Percentiles rank a stretch among this genome's conserved stretches.
These are phyloP conservation scores for Drosophila meridiana DNA, from an alignment of 2,888 invertebrate genomes.

Conservation along the genomic window DNA sequence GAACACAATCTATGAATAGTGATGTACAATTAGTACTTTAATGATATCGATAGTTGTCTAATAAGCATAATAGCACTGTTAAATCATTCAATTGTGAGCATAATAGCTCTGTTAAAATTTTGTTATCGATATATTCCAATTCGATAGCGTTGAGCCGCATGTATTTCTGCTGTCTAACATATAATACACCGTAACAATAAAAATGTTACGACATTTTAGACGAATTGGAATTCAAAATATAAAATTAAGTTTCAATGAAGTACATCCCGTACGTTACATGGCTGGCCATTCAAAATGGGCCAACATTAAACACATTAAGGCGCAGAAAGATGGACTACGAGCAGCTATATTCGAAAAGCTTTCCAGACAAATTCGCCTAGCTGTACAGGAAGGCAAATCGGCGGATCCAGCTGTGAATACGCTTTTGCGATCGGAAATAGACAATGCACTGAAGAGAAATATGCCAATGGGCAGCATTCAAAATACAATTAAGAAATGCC, in stretches of 20 bases:
- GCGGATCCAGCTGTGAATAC: conserved; percentile 87
- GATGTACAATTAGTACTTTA: background rate
- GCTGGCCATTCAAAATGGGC: conserved; percentile 93
- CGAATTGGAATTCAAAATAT: conserved; percentile 25
- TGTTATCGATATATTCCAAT: background rate
- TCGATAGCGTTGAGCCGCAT: background rate
- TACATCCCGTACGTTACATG: conserved; percentile 33
- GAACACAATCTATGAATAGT: background rate
- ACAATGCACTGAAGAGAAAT: conserved; percentile 87
- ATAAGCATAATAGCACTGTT: background rate
- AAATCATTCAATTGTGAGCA: background rate
- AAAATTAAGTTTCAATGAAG: conserved; percentile 9
- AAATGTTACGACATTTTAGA: conserved; percentile 45
- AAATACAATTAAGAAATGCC: conserved; percentile 86
- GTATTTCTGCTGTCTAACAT: conserved; percentile 1
- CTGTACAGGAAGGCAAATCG: conserved; percentile 88
- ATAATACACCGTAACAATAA: background rate
- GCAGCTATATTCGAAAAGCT: conserved; percentile 85
- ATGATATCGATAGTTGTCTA: background rate
- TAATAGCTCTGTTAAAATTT: background rate
- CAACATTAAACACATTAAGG: conserved; percentile 90
- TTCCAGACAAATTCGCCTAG: conserved; percentile 87
- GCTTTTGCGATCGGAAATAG: conserved; percentile 87
- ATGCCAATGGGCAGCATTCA: conserved; percentile 89
- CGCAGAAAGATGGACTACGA: conserved; percentile 87